Conservation (phyloP, 2,113 vertebrate species). For the Okapia johnstoni region DNA sequence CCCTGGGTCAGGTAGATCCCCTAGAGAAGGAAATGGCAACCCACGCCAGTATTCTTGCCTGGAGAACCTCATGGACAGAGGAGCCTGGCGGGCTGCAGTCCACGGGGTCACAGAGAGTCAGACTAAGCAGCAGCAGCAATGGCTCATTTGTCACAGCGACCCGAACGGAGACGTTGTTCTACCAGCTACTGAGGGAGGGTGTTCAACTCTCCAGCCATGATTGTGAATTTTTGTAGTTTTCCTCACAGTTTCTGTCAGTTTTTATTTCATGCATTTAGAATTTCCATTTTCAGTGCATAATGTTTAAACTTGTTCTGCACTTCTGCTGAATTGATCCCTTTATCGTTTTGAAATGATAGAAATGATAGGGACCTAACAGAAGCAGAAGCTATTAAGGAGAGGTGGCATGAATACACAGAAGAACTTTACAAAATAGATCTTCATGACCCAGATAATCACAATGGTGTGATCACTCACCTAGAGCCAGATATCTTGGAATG, state of each 20-base stretch:
- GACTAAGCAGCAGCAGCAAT: not conserved
- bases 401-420: not conserved
- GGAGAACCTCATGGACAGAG: not conserved
- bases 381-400: not conserved
- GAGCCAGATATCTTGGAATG: not conserved
- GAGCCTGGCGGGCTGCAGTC: not conserved
- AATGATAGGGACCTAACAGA: not conserved
- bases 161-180: not conserved
- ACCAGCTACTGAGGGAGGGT: accelerated
- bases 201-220: not conserved
- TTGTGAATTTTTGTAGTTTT: not conserved
- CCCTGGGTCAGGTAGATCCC: not conserved
- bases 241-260: not conserved
- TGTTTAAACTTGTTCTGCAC: not conserved
- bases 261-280: not conserved
- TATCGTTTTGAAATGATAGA: not conserved
- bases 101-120: accelerated
- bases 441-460: not conserved
- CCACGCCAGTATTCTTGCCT: not conserved
- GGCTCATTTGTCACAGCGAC: not conserved
- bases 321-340: not conserved
- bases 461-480: not conserved
- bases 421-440: not conserved
- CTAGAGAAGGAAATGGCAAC: not conserved
- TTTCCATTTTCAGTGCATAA: not conserved